These are phyloP conservation scores for Catalaphyllia jardinei DNA, from an alignment of 64 coral and sea anemone species.

Conservation along the genomic window DNA sequence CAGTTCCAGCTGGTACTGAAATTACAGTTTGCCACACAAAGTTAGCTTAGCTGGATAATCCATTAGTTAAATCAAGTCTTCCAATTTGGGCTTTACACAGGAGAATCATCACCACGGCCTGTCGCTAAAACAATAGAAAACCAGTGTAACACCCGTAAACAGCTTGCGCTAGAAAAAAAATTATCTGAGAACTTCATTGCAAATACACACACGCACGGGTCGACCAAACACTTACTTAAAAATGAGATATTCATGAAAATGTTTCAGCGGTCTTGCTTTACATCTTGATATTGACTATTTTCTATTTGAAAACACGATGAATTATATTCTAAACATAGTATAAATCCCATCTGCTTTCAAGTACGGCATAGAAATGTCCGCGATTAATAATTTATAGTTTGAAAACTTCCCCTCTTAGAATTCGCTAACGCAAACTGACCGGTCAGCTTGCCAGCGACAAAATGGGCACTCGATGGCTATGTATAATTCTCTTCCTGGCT, in stretches of 20 bases:
- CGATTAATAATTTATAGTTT: conserved; percentile 26
- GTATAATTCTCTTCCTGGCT: background rate
- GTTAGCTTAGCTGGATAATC: background rate
- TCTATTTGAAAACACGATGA: background rate
- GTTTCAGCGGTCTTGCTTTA: background rate
- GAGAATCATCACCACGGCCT: too few relatives aligned
- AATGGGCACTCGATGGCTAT: background rate
- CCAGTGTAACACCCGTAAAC: background rate
- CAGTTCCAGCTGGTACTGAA: background rate
- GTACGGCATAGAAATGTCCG: background rate
- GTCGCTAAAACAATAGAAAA: background rate
- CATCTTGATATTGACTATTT: background rate
- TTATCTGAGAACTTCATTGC: background rate
- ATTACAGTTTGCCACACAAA: background rate
- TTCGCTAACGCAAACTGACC: background rate
- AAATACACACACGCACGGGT: too few relatives aligned
- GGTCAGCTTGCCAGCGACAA: background rate
- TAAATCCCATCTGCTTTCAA: background rate
- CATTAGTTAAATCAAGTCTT: background rate
- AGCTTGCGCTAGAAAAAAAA: background rate
- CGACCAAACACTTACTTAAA: background rate
- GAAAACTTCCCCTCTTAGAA: background rate
- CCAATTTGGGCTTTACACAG: background rate
- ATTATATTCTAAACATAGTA: background rate
- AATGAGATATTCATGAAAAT: background rate